These are phyloP conservation scores for Ammodytes marinus DNA, from an alignment of 2,113 vertebrate species.

Conservation along the genomic window DNA sequence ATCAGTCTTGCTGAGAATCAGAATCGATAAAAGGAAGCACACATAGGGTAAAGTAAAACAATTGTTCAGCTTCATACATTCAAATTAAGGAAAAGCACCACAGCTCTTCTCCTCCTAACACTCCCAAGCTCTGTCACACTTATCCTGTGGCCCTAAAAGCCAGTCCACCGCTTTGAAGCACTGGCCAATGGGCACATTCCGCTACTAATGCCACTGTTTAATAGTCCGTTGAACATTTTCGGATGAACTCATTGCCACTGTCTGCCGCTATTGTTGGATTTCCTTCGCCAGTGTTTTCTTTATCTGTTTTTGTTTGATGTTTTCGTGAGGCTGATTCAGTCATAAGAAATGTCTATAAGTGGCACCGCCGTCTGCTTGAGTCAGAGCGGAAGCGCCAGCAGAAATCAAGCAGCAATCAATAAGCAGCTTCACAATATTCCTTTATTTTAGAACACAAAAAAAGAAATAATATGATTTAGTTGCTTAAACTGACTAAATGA, in stretches of 20 bases:
- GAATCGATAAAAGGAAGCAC: conserved; percentile 5
- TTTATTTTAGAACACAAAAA: background rate
- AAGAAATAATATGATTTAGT: background rate
- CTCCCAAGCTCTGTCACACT: conserved; percentile 44
- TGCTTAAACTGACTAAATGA: background rate
- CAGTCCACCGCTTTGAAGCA: conserved; percentile 47
- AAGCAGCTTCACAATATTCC: conserved; percentile 3
- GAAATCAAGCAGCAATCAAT: conserved; percentile 17
- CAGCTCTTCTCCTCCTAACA: conserved; percentile 33
- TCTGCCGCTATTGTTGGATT: conserved; percentile 20
- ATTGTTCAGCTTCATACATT: conserved; percentile 17
- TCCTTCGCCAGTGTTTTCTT: conserved; percentile 14
- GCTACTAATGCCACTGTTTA: conserved; percentile 54
- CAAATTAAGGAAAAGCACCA: conserved; percentile 32
- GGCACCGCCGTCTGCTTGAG: background rate
- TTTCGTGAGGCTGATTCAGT: conserved; percentile 14
- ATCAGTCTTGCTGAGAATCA: conserved; percentile 30
- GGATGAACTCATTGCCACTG: conserved; percentile 32
- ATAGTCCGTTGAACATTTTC: conserved; percentile 41
- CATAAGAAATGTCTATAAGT: conserved; percentile 23
- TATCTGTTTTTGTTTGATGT: conserved; percentile 34
- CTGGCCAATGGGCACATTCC: conserved; percentile 42
- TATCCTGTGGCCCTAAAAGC: conserved; percentile 57
- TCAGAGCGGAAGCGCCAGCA: conserved; percentile 3
- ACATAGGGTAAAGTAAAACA: conserved; percentile 13